These are phyloP conservation scores for Abrostola triplasia DNA, from an alignment of 2,888 invertebrate genomes.

Conservation along the genomic window DNA sequence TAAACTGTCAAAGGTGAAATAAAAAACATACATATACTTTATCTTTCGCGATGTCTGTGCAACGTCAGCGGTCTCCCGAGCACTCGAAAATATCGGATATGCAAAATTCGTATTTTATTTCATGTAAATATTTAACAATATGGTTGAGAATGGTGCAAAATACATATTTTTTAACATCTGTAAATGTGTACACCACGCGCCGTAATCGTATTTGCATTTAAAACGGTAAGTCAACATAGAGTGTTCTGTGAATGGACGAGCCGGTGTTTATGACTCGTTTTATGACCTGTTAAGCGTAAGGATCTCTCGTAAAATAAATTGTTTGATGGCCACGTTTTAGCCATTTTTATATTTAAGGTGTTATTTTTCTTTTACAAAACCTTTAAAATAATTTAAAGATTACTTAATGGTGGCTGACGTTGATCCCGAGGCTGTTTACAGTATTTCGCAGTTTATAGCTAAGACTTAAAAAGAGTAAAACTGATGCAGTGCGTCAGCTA, in stretches of 20 bases:
- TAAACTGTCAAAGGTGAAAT: constrained; percentile 88
- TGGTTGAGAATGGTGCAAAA: constrained; percentile 62
- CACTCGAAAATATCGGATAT: constrained; percentile 52
- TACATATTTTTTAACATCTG: constrained; percentile 59
- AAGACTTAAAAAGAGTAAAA: not conserved
- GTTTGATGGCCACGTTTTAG: constrained; percentile 70
- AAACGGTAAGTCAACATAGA: constrained; percentile 84
- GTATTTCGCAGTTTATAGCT: no score
- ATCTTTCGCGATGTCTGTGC: constrained; percentile 79
- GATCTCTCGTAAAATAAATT: constrained; percentile 85
- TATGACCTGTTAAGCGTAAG: constrained; percentile 86
- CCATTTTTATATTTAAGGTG: constrained; percentile 65
- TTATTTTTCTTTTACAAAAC: constrained; percentile 31
- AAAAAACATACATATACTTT: constrained; percentile 82
- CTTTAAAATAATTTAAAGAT: constrained; percentile 17
- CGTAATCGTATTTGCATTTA: constrained; percentile 85
- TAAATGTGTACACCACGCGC: constrained; percentile 69
- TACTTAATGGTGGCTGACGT: not conserved
- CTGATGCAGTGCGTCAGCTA: constrained; percentile 12
- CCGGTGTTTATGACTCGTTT: constrained; percentile 83
- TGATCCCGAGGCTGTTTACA: not conserved
- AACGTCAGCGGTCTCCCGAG: constrained; percentile 69
- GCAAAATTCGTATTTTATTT: constrained; percentile 48
- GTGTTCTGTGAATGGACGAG: constrained; percentile 83
- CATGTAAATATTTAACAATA: constrained; percentile 52